Base-by-base conservation (phyloP, 2,113 vertebrate species). In the Esox niger region DNA sequence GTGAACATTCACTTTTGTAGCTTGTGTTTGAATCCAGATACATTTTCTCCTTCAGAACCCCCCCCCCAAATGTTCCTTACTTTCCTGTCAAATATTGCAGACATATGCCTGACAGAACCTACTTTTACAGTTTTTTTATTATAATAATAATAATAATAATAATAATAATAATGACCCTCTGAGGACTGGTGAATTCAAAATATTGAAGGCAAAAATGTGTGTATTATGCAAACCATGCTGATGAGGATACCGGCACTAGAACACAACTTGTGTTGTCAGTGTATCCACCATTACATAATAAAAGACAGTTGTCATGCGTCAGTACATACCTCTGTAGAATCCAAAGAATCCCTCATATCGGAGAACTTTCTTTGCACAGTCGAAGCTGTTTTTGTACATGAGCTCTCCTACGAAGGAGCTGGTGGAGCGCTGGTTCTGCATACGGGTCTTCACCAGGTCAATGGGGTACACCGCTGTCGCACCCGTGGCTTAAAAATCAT, bases 321-420 rank as follows among this genome's bases (percentile, higher is more conserved):
- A 43, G 21, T 21, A 10, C 17, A 54, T 90, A 98, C 95, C 96
- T 93, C 96, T 92, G 86, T 98, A 98, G 78, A 98, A 95, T 68
- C 96, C 96, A 71, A 96, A 96, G 91, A 97, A 88, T 80, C 95
- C 96, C 84, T 98, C 95, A 30, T 94, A 97, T 69, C 95, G 92
- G 58, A 98, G 88, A 76, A 98, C 95, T 74, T 96, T 97, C 91
- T 97, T 98, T 56, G 95, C 95, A 71, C 97, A 98, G 87, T 98
- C 95, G 38, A 97, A 98, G 84, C 96, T 99, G 91, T 92, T 98
- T 87, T 98, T 98, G 78, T 98, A 97, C 94, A 98, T 96, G 85
- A 97, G 68, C 75, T 98, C 95, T 62, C 95, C 96, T 8, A 98
- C 92, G 0, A 98, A 94, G 66, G 95, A 95, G 61, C 95, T 93